Evolutionary conservation across 2,888 invertebrate species (phyloP).

Genomic region (Leucophenga maculata): DNA sequence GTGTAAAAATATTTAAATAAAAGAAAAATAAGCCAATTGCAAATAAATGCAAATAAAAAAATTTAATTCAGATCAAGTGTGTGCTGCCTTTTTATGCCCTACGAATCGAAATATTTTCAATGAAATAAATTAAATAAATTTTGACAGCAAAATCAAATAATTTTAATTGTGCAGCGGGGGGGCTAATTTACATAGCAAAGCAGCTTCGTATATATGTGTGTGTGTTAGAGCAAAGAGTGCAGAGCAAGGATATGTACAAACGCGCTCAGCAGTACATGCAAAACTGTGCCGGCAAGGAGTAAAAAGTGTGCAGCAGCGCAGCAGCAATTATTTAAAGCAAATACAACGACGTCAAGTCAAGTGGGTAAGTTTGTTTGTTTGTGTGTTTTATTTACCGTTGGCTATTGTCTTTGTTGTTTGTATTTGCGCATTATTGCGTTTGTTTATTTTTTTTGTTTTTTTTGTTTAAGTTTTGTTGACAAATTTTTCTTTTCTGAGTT

Average conservation of each 20-base stretch:
- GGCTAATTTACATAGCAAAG: constrained; percentile 1
- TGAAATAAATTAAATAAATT: not conserved
- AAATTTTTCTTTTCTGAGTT: not conserved
- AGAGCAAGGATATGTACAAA: not conserved
- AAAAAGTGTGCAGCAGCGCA: too few relatives aligned
- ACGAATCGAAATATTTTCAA: not conserved
- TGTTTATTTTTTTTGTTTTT: not conserved
- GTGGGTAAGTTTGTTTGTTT: not conserved
- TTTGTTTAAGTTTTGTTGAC: not conserved
- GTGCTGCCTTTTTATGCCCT: not conserved
- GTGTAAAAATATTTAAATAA: not conserved
- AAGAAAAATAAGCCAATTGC: not conserved
- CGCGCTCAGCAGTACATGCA: not conserved
- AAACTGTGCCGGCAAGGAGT: not conserved
- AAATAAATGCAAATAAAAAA: not conserved
- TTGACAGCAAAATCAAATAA: not conserved
- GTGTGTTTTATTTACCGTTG: constrained; percentile 4
- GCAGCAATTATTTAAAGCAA: not conserved
- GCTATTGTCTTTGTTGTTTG: not conserved
- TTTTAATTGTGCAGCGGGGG: too few relatives aligned
- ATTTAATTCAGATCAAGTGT: not conserved
- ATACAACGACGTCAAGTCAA: not conserved
- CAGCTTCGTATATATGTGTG: too few relatives aligned
- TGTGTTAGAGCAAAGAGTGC: too few relatives aligned
- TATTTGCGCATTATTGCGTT: not conserved